Evolutionary conservation across 2,113 vertebrate genomes (phyloP), one percentile per base, ranked within the genome.

Genomic region (Halichoeres trimaculatus): DNA sequence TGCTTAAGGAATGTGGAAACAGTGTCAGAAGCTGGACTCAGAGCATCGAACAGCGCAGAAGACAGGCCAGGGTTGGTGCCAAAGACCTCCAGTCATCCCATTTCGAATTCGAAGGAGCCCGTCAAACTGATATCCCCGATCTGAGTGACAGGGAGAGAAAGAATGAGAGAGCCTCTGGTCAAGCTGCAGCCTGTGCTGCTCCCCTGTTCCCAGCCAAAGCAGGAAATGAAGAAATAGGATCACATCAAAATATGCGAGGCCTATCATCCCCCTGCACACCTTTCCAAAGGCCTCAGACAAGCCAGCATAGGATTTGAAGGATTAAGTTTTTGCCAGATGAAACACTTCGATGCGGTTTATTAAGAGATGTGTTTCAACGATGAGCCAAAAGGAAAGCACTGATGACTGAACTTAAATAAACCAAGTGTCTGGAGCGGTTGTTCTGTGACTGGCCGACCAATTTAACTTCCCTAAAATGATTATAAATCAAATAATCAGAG

Each of bases 151-250:
- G 59, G 69, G 63, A 60, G 59, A 70, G 77, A 61, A 59, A 53
- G 67, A 80, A 30, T 30, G 30, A 30, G 30, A 30, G 73, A 85
- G 76, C 19, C 75, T 76, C 83, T 78, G 81, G 77, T 77, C 80
- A 63, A 47, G 78, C 79, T 79, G 19, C 76, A 85, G 83, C 80
- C 87, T 83, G 85, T 24, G 67, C 78, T 64, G 79, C 66, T 74
- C 52, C 62, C 69, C 51, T 22, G 83, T 80, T 89, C 82, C 80
- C 81, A 89, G 91, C 91, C 91, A 90, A 54, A 38, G 61, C 87
- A 92, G 93, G 93, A 94, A 94, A 94, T 93, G 80, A 94, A 92
- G 91, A 93, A 94, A 93, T 92, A 78, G 90, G 94, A 93, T 93
- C 92, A 93, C 88, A 91, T 89, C 76, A 88, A 91, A 93, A 86